Conservation (phyloP, 2,113 vertebrate species). For the Ictalurus punctatus region DNA sequence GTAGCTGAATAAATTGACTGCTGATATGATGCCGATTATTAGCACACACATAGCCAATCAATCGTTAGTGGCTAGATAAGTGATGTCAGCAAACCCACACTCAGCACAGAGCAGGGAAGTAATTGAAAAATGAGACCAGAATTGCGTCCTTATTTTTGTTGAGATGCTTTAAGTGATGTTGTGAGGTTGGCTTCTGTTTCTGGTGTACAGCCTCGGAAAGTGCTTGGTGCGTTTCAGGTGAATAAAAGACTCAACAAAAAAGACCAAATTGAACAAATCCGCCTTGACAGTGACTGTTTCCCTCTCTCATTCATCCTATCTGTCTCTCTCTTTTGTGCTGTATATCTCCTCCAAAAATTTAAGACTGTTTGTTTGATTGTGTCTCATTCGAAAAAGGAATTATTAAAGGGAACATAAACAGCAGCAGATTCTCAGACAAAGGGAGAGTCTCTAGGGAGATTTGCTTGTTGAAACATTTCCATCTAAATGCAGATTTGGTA, state of each 20-base stretch:
- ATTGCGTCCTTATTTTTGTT: constrained; percentile 54
- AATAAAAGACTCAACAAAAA: constrained; percentile 63
- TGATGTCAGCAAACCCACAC: constrained; percentile 55
- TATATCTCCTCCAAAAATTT: not conserved
- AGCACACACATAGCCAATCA: constrained; percentile 31
- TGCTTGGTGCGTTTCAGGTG: constrained; percentile 60
- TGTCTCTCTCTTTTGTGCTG: not conserved
- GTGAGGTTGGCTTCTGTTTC: constrained; percentile 24
- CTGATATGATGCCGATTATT: not conserved
- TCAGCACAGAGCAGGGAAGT: constrained; percentile 49
- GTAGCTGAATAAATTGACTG: constrained; percentile 23
- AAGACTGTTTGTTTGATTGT: constrained; percentile 40
- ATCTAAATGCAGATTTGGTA: constrained; percentile 79
- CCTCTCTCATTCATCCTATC: not conserved
- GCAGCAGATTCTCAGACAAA: constrained; percentile 66
- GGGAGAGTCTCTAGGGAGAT: constrained; percentile 56
- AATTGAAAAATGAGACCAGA: constrained; percentile 44
- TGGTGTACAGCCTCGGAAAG: constrained; percentile 50
- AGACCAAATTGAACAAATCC: constrained; percentile 50
- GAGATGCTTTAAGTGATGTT: not conserved
- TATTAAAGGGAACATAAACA: constrained; percentile 52
- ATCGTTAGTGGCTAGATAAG: constrained; percentile 46
- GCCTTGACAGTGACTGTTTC: constrained; percentile 22
- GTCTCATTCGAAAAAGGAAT: constrained; percentile 54
- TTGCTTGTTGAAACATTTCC: constrained; percentile 70